Evolutionary conservation across 2,888 invertebrate species (phyloP), one percentile per base, ranked within the genome.

Genomic region (Oscheius sp.): DNA sequence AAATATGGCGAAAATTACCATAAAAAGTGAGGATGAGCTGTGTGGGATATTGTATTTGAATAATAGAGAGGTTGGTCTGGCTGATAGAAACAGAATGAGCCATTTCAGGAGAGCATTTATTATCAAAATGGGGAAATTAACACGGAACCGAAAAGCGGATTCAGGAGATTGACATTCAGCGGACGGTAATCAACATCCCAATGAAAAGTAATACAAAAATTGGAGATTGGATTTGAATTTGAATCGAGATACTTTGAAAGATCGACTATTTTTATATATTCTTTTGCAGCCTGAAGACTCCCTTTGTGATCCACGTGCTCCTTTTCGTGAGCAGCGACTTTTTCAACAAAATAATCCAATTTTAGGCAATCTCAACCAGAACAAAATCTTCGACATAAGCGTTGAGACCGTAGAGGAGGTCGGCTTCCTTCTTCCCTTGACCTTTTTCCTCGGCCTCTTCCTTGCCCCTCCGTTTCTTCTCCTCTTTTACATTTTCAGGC

Each of bases 251-350:
- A 21, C 7, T 52, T 27, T 66, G 13, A n/a, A 21, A n/a, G 52
- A 66, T 2, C 5, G 16, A 12, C 49, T 66, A 5, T 52, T 25
- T 21, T 18, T 66, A 12, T 52, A 27, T 29, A 16, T 66, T 23
- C 49, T 66, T 7, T 2, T 66, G 7, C 66, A 66, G 35, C 66
- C 66, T n/a, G 66, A 66, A 23, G 66, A 66, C 12, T 52, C 52
- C 21, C 49, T 66, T 29, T 66, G 66, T 21, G 29, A 66, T 29
- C 66, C 66, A 12, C 6, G 13, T 1, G 49, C 66, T 27, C 5
- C 29, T 25, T 18, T 18, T 9, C 29, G 61, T 58, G 9, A 27
- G 58, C 27, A n/a, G n/a, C n/a, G n/a, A n/a, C n/a, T n/a, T n/a
- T n/a, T n/a, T n/a, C n/a, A n/a, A n/a, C n/a, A n/a, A n/a, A n/a